Evolutionary conservation across 2,888 invertebrate species (phyloP).

Genomic region (Amphiduros pacificus): DNA sequence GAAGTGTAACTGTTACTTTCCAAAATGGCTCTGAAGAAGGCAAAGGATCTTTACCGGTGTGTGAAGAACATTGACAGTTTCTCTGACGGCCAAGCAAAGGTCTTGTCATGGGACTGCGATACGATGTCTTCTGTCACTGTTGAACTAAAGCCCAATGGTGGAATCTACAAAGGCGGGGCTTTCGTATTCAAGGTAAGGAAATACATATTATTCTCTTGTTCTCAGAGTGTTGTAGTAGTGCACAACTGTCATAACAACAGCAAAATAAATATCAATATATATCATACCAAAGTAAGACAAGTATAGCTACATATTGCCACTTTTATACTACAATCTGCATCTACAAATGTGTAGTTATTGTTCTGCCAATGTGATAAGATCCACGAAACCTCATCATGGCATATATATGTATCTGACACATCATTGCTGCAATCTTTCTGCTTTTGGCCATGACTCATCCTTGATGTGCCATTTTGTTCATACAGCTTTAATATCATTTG

Average conservation of each 20-base stretch:
- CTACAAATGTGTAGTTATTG: too few relatives aligned
- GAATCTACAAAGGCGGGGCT: constrained; percentile 38
- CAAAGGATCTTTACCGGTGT: constrained; percentile 33
- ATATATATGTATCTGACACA: too few relatives aligned
- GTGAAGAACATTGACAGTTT: constrained; percentile 31
- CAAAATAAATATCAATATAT: neutral
- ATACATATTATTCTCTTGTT: neutral
- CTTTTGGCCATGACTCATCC: too few relatives aligned
- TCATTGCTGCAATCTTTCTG: too few relatives aligned
- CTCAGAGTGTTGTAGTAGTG: neutral
- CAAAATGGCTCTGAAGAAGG: constrained; percentile 9
- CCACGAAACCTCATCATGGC: too few relatives aligned
- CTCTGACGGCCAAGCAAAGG: constrained; percentile 36
- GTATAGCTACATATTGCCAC: too few relatives aligned
- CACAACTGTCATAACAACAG: neutral
- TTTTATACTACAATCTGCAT: too few relatives aligned
- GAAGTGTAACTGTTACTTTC: too few relatives aligned
- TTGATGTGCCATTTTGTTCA: too few relatives aligned
- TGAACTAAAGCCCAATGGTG: constrained; percentile 36
- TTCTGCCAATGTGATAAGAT: too few relatives aligned
- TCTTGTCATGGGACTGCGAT: constrained; percentile 29
- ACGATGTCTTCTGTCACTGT: constrained; percentile 19
- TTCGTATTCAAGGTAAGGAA: constrained; percentile 39
- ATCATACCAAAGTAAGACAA: neutral
- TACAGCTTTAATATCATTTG: too few relatives aligned